Base-by-base conservation (phyloP, 2,888 invertebrate species). In the Acrobasis consociella region DNA sequence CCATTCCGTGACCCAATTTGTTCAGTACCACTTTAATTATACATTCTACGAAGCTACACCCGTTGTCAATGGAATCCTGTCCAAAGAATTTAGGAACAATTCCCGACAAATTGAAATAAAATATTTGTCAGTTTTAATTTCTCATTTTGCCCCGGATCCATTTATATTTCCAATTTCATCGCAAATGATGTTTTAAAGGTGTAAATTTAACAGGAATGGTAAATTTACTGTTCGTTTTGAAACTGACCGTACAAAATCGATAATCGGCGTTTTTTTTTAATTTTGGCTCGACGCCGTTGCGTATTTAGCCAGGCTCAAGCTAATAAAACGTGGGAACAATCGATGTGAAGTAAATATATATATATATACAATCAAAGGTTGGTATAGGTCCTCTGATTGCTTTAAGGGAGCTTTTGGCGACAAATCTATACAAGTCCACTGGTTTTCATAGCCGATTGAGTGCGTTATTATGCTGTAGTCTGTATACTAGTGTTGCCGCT, bases 61-160 rank as follows among this genome's bases (percentile, higher is more conserved):
- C 31, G 13, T 9, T n/a, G 37, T 37, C 38, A 37, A 53, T 53
- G 53, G 15, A n/a, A 13, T 38, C 53, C 53, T 52, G 31, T 22
- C 37, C 38, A 38, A 53, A 42, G 10, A 39, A 56, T 42, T 42
- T 42, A 17, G 38, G 38, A 42, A 56, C 13, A 53, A 53, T 53
- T 37, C 39, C 15, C 11, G 10, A 10, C 39, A 53, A 53, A 53
- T 53, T 53, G 38, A 38, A 53, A 31, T 22, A 1, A 53, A 53
- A 53, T 52, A 52, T 53, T 53, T 53, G 37, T 37, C 31, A 31
- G 10, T 31, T 52, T 52, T 52, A 22, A 31, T 52, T 31, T 52
- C 52, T 10, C n/a, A 52, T 31, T n/a, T 0, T 16, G 9, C 7
- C 31, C 31, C 22, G 7, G 31, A 7, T 52, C n/a, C 10, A 10